phyloP scores from a whole-genome alignment of 2,113 vertebrate species.

The Sakesphorus luctuosus region DNA sequence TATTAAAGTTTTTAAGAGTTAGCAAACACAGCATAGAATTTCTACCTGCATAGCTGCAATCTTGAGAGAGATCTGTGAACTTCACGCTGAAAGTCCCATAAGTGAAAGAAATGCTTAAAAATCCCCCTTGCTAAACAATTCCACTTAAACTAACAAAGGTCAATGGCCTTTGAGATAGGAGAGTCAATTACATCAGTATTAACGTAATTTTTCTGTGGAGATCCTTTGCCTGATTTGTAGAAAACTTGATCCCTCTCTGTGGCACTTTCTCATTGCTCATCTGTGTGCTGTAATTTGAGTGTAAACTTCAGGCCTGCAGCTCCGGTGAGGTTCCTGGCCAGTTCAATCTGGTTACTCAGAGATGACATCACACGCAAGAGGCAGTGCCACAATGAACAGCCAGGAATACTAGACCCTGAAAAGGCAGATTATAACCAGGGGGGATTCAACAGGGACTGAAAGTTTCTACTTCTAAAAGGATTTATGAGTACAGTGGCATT shows the following conservation, averaged over 20 bases:
- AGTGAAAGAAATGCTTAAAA: not conserved
- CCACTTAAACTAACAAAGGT: not conserved
- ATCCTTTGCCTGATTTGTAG: not conserved
- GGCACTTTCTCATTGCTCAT: not conserved
- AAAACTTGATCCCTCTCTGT: not conserved
- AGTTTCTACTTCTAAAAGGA: not conserved
- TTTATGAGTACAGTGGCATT: not conserved
- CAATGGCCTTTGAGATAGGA: accelerated
- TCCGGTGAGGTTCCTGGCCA: constrained; percentile 77
- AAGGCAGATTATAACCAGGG: not conserved
- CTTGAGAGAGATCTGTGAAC: accelerated
- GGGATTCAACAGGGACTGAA: not conserved
- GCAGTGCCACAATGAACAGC: constrained; percentile 62
- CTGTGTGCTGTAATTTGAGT: constrained; percentile 71
- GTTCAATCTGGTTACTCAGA: constrained; percentile 86
- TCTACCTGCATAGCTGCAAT: accelerated
- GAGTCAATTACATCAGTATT: not conserved
- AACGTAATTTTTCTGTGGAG: not conserved
- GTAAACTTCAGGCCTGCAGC: constrained; percentile 84
- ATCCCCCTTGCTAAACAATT: not conserved
- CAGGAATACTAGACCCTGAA: not conserved
- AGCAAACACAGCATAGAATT: not conserved
- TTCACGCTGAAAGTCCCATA: not conserved
- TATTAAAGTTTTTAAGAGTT: not conserved
- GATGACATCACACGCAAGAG: constrained; percentile 81